phyloP scores from a whole-genome alignment of 2,797 vertebrate genomes.

The Apogon hyalosoma region DNA sequence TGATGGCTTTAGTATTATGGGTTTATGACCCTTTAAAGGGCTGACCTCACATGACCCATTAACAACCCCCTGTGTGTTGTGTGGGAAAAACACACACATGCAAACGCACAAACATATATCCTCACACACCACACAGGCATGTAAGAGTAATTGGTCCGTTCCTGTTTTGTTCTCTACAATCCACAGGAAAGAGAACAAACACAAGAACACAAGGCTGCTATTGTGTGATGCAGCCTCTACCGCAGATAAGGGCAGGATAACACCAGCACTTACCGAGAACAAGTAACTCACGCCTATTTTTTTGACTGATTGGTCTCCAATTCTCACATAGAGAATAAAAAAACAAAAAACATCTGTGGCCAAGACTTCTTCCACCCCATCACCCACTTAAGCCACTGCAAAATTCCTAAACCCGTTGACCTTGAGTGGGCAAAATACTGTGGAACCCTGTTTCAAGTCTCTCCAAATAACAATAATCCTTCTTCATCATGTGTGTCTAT shows the following conservation, averaged over 20 bases:
- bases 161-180: slow-evolving; percentile 52
- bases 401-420: slow-evolving; percentile 60
- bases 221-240: slow-evolving; percentile 45
- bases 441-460: slow-evolving; percentile 58
- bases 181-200: slow-evolving; percentile 55
- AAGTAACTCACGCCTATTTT: slow-evolving; percentile 9
- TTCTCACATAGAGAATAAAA: background rate
- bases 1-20: slow-evolving; percentile 60
- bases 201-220: slow-evolving; percentile 51
- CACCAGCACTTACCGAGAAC: slow-evolving; percentile 23
- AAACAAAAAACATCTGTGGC: background rate
- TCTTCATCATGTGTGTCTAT: slow-evolving; percentile 63
- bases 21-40: slow-evolving; percentile 65
- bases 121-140: slow-evolving; percentile 21
- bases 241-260: slow-evolving; percentile 51
- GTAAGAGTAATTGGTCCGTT: slow-evolving; percentile 51
- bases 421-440: slow-evolving; percentile 28
- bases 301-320: too few species aligned
- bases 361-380: slow-evolving; percentile 35
- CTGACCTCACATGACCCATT: slow-evolving; percentile 62
- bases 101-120: slow-evolving; percentile 15
- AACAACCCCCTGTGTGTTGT: slow-evolving; percentile 43
- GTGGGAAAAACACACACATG: slow-evolving; percentile 54
- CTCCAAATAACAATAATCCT: slow-evolving; percentile 66
- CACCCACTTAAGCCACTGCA: slow-evolving; percentile 48